Base-by-base conservation (phyloP, 2,113 vertebrate species). In the Melanostigma gelatinosum region DNA sequence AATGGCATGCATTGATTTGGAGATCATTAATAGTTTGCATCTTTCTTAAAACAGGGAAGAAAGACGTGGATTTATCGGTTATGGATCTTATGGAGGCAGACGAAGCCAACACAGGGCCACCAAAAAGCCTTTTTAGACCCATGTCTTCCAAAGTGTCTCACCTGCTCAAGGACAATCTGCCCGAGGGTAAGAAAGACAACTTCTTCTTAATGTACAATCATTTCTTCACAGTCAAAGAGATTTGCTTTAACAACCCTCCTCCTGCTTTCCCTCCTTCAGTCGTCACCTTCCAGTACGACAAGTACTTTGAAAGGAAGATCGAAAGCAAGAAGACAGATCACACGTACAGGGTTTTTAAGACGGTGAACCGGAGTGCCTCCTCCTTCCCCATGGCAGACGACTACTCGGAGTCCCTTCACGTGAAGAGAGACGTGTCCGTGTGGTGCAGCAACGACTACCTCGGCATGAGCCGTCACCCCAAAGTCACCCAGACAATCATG, bases 381-480 rank as follows among this genome's bases (percentile, higher is more conserved):
- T 83, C 94, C 27, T 98, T 98, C 92, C 97, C 97, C 10, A 97
- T 99, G 97, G 97, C 97, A 0, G 97, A 98, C 0, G 94, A 97
- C 84, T 97, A 96, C 63, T 93, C 96, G 0, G 92, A 95, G 29
- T 96, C 96, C 4, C 90, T 96, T 38, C 85, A 91, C 61, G 89
- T 86, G 73, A 97, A 93, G 80, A 96, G 95, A 42, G 94, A 96
- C 15, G 97, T 98, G 81, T 98, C 97, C 0, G 97, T 99, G 7
- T 99, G 97, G 97, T 98, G 97, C 93, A 98, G 97, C 93, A 99
- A 99, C 0, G 97, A 98, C 80, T 99, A 98, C 87, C 95, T 99
- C 6, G 97, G 97, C 38, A 99, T 98, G 97, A 98, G 97, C 83
- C 95, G 96, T 1, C 97, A 99, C 81, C 96, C 97, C 1, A 93